Evolutionary conservation across 2,797 vertebrate genomes (phyloP), one percentile per base, ranked within the genome.

Genomic region (Manis pentadactyla): DNA sequence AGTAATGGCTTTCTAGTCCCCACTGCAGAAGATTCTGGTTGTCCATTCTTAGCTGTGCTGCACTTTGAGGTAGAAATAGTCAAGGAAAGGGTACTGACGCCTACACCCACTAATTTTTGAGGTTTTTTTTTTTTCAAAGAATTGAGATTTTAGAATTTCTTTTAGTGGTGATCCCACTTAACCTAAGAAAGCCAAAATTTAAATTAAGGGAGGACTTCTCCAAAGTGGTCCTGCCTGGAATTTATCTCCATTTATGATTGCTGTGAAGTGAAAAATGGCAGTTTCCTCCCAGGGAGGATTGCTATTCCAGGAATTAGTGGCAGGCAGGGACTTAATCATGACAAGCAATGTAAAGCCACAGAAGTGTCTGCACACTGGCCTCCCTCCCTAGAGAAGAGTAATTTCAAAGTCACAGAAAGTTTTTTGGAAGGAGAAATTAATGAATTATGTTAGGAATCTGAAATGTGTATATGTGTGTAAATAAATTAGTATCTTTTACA

Each of bases 301-400:
- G 53, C 94, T 74, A 2, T 97, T 96, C 96, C 95, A 95, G 96
- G 90, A 97, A 97, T 37, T 79, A 57, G 69, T 31, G 75, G 53
- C 81, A 84, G 34, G 11, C 12, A 13, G 81, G 61, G 81, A 81
- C 93, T 92, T 90, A 86, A 90, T 90, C 94, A 93, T 81, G 79
- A 87, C 25, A 1, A 82, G 93, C 77, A 74, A 23, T 71, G 61
- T 17, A 46, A 55, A 90, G 79, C 61, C 73, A 15, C 53, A 57
- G 64, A 61, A 55, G 31, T 4, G 8, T 19, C 49, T 25, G 13
- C 23, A 90, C 81, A 49, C 5, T 49, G 49, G 39, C n/a, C 75
- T 95, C 73, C 42, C 63, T 71, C 37, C 71, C 83, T 73, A 34
- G 61, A 87, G 59, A 49, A 53, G 64, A 84, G 91, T 94, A 61